phyloP scores from a whole-genome alignment of 2,888 invertebrate genomes.

The Micoletzkya japonica region DNA sequence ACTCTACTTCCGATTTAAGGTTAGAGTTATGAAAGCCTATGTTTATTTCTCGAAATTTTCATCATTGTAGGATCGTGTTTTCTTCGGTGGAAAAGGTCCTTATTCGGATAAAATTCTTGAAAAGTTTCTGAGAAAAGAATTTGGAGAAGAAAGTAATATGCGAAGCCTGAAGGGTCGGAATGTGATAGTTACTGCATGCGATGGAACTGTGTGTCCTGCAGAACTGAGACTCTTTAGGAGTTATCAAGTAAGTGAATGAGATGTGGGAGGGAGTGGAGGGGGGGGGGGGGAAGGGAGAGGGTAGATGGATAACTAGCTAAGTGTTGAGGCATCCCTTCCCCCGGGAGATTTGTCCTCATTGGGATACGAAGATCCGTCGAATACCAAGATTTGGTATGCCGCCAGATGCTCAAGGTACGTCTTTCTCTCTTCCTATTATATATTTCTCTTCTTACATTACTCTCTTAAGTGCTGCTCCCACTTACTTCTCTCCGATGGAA shows the following conservation, averaged over 20 bases:
- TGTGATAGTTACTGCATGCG: slow-evolving; percentile 20
- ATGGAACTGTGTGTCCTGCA: slow-evolving; percentile 25
- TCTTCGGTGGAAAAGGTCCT: slow-evolving; percentile 26
- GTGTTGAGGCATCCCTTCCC: background rate
- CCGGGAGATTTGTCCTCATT: background rate
- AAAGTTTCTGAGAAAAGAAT: slow-evolving; percentile 20
- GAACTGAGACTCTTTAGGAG: slow-evolving; percentile 15
- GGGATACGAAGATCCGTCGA: slow-evolving; percentile 25
- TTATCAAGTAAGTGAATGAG: slow-evolving; percentile 10
- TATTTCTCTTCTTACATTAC: background rate
- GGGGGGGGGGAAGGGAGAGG: background rate
- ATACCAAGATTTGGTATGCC: slow-evolving; percentile 27
- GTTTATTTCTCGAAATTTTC: background rate
- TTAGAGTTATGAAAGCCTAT: background rate
- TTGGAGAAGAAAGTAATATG: slow-evolving; percentile 1
- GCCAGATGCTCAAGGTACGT: slow-evolving; percentile 27
- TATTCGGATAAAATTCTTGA: slow-evolving; percentile 24
- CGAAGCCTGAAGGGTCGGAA: slow-evolving; percentile 7
- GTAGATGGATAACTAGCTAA: too few relatives aligned
- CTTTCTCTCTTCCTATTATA: background rate
- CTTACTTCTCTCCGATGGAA: slow-evolving; percentile 24
- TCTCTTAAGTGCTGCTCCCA: slow-evolving; percentile 24
- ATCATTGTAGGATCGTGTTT: slow-evolving; percentile 20
- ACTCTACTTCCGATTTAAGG: slow-evolving; percentile 27
- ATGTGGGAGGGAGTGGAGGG: background rate